These are phyloP conservation scores for Carassius carassius DNA, from an alignment of 2,113 vertebrate genomes.

Conservation along the genomic window DNA sequence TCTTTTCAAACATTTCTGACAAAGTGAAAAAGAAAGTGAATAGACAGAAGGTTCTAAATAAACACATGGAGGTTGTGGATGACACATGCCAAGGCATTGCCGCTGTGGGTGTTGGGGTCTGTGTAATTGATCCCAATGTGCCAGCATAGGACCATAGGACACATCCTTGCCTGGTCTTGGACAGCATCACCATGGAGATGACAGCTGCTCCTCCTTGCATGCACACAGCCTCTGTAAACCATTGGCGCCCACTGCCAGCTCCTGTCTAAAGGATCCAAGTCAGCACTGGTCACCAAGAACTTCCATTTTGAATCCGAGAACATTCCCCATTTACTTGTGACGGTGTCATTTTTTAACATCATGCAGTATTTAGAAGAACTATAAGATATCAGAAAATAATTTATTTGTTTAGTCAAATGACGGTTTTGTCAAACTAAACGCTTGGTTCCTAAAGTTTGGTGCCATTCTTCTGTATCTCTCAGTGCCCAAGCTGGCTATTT, in stretches of 20 bases:
- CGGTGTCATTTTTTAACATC: neutral
- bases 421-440: neutral
- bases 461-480: conserved; percentile 13
- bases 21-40: conserved; percentile 42
- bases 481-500: conserved; percentile 36
- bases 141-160: conserved; percentile 58
- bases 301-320: conserved; percentile 54
- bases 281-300: conserved; percentile 59
- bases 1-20: conserved; percentile 13
- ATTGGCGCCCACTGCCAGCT: conserved; percentile 63
- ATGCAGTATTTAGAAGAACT: neutral
- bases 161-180: conserved; percentile 64
- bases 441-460: neutral
- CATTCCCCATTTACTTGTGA: conserved; percentile 9
- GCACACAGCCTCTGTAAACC: conserved; percentile 63
- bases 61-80: conserved; percentile 40
- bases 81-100: conserved; percentile 58
- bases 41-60: neutral
- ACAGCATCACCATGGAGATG: conserved; percentile 70
- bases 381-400: neutral
- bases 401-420: neutral
- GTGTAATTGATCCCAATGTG: conserved; percentile 80
- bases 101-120: conserved; percentile 64
- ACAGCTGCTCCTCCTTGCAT: conserved; percentile 68
- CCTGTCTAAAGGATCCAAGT: conserved; percentile 63